Conservation (phyloP, 2,888 invertebrate genomes). For the Acheta domesticus region DNA sequence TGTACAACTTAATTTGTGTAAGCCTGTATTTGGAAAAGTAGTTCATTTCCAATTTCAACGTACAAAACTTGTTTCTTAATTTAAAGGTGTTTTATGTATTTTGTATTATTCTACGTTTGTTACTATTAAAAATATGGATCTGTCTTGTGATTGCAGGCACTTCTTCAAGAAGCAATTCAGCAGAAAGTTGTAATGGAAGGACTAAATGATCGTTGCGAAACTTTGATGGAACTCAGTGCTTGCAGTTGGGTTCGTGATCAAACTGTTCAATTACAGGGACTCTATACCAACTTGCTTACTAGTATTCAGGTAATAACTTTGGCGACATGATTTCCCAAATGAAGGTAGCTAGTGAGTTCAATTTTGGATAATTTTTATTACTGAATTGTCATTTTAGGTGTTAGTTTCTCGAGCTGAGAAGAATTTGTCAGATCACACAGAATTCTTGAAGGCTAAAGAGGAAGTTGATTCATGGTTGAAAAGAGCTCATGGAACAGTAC, state of each 20-base stretch:
- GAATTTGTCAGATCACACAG: slow-evolving; percentile 85
- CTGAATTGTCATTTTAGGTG: slow-evolving; percentile 42
- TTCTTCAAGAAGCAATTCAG: slow-evolving; percentile 70
- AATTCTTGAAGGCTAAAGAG: slow-evolving; percentile 81
- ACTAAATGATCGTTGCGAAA: slow-evolving; percentile 81
- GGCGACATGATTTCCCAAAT: not conserved
- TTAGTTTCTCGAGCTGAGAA: slow-evolving; percentile 83
- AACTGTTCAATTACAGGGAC: slow-evolving; percentile 77
- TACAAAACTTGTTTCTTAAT: too few relatives aligned
- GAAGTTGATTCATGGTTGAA: slow-evolving; percentile 81
- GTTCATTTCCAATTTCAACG: too few relatives aligned
- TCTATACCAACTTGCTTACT: slow-evolving; percentile 74
- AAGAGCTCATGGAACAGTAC: slow-evolving; percentile 74
- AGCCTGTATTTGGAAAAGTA: too few relatives aligned
- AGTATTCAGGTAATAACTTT: slow-evolving; percentile 58
- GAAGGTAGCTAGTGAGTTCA: not conserved
- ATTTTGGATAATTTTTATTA: not conserved
- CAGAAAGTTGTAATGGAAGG: slow-evolving; percentile 78
- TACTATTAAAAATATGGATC: too few relatives aligned
- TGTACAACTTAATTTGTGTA: too few relatives aligned
- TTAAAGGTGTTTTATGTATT: too few relatives aligned
- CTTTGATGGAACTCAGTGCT: slow-evolving; percentile 80
- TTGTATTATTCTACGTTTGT: too few relatives aligned
- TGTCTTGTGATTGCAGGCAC: slow-evolving; percentile 49
- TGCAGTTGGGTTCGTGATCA: slow-evolving; percentile 82